These are phyloP conservation scores for Rhinogobius similis DNA, from an alignment of 2,113 vertebrate genomes.

Conservation along the genomic window DNA sequence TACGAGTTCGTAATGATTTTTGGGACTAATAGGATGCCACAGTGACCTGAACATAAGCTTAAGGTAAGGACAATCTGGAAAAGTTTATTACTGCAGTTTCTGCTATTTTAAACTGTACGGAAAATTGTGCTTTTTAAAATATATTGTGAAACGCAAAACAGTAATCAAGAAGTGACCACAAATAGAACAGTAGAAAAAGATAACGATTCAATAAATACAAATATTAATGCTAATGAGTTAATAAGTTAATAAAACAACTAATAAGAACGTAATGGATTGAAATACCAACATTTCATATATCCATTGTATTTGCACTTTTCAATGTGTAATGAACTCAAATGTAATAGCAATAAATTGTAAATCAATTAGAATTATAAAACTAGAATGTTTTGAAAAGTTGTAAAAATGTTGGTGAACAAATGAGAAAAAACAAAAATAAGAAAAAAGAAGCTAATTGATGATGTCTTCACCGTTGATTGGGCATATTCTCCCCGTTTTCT, in stretches of 20 bases:
- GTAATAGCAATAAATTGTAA: neutral
- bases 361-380: neutral
- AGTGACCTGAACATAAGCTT: constrained; percentile 59
- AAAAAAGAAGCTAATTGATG: neutral
- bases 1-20: constrained; percentile 58
- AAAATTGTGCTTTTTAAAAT: neutral
- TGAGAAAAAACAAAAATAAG: neutral
- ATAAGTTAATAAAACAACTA: neutral
- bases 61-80: constrained; percentile 56
- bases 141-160: neutral
- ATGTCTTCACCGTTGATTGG: neutral
- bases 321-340: neutral
- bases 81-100: neutral
- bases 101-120: neutral
- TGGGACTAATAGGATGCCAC: constrained; percentile 51
- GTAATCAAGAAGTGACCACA: neutral
- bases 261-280: no score
- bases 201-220: neutral
- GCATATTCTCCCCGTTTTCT: neutral
- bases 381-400: no score
- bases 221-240: no score
- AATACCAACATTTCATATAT: no score
- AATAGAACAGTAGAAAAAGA: neutral
- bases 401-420: neutral
- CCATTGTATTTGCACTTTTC: neutral